Conservation (phyloP, 1,140 invertebrate species). For the Dinoponera quadriceps region DNA sequence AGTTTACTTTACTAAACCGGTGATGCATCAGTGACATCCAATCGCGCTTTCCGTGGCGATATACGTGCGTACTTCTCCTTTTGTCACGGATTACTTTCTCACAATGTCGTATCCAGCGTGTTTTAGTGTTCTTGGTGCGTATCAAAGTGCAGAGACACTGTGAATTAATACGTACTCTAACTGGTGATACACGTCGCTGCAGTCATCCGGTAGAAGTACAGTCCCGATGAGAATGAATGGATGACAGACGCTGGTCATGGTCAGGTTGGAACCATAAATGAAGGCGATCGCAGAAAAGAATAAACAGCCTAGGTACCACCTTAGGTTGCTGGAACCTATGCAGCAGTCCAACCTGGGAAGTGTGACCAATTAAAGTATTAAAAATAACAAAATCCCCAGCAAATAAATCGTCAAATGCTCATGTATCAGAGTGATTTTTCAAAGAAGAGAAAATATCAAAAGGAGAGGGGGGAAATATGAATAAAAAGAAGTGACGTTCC, state of each 20-base stretch:
- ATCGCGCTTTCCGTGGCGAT: not conserved
- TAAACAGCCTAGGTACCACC: conserved; percentile 87
- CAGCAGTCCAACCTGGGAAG: conserved; percentile 90
- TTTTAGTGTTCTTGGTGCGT: conserved; percentile 2
- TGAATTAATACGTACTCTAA: conserved; percentile 87
- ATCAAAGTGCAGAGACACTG: not conserved
- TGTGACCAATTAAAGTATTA: not conserved
- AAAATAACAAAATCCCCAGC: not conserved
- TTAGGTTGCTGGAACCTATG: conserved; percentile 88
- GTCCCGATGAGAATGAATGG: conserved; percentile 88
- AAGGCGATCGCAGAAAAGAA: conserved; percentile 87
- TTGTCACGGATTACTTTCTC: conserved; percentile 24
- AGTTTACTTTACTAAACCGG: conserved; percentile 55
- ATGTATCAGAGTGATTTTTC: not conserved
- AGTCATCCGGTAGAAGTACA: conserved; percentile 90
- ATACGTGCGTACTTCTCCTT: not conserved
- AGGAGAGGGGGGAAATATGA: not conserved
- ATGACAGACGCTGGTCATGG: conserved; percentile 90
- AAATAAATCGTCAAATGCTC: not conserved
- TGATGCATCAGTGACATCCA: conserved; percentile 17
- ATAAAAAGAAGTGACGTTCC: too few species aligned
- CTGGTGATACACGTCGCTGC: conserved; percentile 90
- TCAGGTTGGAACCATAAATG: conserved; percentile 89
- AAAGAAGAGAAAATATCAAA: not conserved
- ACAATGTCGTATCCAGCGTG: not conserved